These are phyloP conservation scores for Scomberomorus guttatus DNA, from an alignment of 2,797 vertebrate species.

Conservation along the genomic window DNA sequence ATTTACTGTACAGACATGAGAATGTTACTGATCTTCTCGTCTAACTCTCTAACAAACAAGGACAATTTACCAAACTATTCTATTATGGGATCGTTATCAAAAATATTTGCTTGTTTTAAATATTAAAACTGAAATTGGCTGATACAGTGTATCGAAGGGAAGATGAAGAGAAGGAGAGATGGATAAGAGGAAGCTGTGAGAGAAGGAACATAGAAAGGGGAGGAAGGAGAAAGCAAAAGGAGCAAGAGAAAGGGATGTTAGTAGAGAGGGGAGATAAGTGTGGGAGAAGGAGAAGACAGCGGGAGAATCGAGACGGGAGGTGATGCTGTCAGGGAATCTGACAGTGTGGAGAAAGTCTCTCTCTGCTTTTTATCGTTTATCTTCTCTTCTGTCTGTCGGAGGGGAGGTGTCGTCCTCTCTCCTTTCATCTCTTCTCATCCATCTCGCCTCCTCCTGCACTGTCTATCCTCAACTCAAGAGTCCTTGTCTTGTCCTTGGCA, in stretches of 20 bases:
- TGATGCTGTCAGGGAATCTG: constrained; percentile 41
- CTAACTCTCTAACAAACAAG: background rate
- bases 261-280: background rate
- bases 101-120: too few relatives aligned
- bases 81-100: too few relatives aligned
- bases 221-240: background rate
- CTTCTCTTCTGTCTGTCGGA: constrained; percentile 30
- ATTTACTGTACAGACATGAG: too few relatives aligned
- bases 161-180: background rate
- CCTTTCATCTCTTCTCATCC: constrained; percentile 57
- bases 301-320: background rate
- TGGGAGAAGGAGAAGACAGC: background rate
- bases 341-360: constrained; percentile 68
- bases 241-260: background rate
- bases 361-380: constrained; percentile 34
- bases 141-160: background rate
- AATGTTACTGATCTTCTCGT: background rate
- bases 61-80: too few relatives aligned
- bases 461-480: constrained; percentile 42
- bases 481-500: background rate
- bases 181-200: background rate
- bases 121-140: background rate
- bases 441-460: constrained; percentile 37
- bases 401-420: constrained; percentile 26
- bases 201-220: too few relatives aligned